Percentiles rank a stretch among this genome's conserved stretches.
These are phyloP conservation scores for Todus mexicanus DNA, from an alignment of 2,797 vertebrate genomes.

Conservation along the genomic window DNA sequence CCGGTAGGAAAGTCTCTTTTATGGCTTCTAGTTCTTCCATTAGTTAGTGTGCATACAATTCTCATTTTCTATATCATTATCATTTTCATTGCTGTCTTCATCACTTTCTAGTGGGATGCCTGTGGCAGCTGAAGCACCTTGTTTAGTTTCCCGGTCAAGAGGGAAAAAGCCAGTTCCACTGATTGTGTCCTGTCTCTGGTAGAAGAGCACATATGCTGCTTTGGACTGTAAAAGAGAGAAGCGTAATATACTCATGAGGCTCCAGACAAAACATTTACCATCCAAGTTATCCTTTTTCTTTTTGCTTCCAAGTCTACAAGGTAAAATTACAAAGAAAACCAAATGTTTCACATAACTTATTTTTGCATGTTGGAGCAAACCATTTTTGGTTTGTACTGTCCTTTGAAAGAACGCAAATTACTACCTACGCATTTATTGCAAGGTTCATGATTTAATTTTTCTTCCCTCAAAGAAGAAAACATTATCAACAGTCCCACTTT, in stretches of 20 bases:
- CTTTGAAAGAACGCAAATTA: not conserved
- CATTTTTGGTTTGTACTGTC: not conserved
- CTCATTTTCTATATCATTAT: conserved; percentile 85
- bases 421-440: not conserved
- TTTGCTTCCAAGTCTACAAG: not conserved
- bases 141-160: conserved; percentile 87
- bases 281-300: not conserved
- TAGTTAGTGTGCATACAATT: conserved; percentile 95
- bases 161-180: conserved; percentile 96
- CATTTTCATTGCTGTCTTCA: conserved; percentile 91
- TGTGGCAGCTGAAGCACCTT: conserved; percentile 80
- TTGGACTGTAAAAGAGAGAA: conserved; percentile 84
- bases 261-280: not conserved
- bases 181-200: conserved; percentile 95
- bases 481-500: not conserved
- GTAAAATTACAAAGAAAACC: not conserved
- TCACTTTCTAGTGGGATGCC: conserved; percentile 84
- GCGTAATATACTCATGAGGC: not conserved
- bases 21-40: conserved; percentile 87
- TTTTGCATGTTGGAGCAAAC: not conserved
- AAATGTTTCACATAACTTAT: not conserved
- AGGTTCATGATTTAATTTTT: not conserved
- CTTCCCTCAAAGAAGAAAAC: not conserved
- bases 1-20: conserved; percentile 77
- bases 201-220: conserved; percentile 97